Evolutionary conservation across 2,888 invertebrate genomes (phyloP).

Genomic region (Aspidapion aeneum): DNA sequence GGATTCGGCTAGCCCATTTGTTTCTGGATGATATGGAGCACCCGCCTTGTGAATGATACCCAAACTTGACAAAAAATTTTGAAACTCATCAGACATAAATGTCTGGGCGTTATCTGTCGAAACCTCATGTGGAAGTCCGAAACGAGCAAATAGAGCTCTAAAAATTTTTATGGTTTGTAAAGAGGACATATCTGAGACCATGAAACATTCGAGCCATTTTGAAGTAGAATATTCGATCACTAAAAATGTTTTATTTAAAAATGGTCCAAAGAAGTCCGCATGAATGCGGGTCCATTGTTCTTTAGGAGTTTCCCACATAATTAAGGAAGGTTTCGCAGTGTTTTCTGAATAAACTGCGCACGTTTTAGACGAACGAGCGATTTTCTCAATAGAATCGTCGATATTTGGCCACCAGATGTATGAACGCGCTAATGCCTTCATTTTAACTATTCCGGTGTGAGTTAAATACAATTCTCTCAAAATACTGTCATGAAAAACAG

Average conservation of each 20-base stretch:
- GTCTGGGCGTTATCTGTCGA: conserved; percentile 6
- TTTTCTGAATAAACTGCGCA: conserved; percentile 7
- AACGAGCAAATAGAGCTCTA: not conserved
- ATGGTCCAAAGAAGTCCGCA: no score
- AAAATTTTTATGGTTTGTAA: not conserved
- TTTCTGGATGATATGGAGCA: conserved; percentile 7
- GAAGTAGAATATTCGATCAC: no score
- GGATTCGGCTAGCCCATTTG: conserved; percentile 9
- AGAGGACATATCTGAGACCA: conserved; percentile 2
- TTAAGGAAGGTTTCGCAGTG: no score
- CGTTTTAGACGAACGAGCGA: not conserved
- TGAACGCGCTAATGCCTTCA: conserved; percentile 38
- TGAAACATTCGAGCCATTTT: conserved; percentile 12
- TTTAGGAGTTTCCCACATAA: no score
- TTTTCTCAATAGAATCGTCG: conserved; percentile 3
- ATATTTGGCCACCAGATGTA: conserved; percentile 9
- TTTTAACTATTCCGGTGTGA: conserved; percentile 18
- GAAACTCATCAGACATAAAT: conserved; percentile 6
- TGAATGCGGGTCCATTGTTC: no score
- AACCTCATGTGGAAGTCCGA: not conserved
- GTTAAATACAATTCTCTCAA: conserved; percentile 13
- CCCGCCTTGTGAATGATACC: conserved; percentile 9
- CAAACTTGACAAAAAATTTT: conserved; percentile 7
- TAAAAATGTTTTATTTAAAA: no score
- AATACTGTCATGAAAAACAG: conserved; percentile 7